Percentiles rank a stretch among this genome's conserved stretches.
Evolutionary conservation across 2,113 vertebrate species (phyloP).

Genomic region (Lepus europaeus): DNA sequence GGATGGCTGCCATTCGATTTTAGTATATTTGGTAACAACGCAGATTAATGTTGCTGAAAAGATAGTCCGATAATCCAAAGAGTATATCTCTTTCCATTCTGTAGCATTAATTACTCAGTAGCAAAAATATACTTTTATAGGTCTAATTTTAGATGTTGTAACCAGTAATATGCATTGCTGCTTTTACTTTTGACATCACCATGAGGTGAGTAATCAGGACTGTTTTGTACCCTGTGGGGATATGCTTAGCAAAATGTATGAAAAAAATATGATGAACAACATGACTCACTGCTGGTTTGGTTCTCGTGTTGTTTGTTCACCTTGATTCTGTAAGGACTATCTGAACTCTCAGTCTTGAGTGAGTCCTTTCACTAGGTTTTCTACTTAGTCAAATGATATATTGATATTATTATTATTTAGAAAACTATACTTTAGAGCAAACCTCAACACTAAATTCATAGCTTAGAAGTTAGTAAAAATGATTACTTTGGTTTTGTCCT

Average conservation of each 20-base stretch:
- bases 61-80: neutral
- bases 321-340: neutral
- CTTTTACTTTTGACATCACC: constrained; percentile 23
- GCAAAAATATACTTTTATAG: constrained; percentile 21
- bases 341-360: neutral
- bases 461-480: constrained; percentile 41
- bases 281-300: constrained; percentile 54
- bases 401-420: constrained; percentile 10
- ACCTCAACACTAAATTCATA: neutral
- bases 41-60: neutral
- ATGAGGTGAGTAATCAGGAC: neutral
- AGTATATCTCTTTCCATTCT: neutral
- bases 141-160: constrained; percentile 6
- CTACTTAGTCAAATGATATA: neutral
- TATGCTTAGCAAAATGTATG: constrained; percentile 21
- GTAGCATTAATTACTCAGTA: constrained; percentile 49
- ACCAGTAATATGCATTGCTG: neutral
- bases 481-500: neutral
- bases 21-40: neutral
- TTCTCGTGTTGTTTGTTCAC: neutral
- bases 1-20: neutral
- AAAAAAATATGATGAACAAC: constrained; percentile 34
- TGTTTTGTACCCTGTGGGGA: constrained; percentile 41
- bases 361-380: neutral
- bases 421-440: constrained; percentile 9